Evolutionary conservation across 2,797 vertebrate species (phyloP), one percentile per base, ranked within the genome.

Genomic region (Leuciscus waleckii): DNA sequence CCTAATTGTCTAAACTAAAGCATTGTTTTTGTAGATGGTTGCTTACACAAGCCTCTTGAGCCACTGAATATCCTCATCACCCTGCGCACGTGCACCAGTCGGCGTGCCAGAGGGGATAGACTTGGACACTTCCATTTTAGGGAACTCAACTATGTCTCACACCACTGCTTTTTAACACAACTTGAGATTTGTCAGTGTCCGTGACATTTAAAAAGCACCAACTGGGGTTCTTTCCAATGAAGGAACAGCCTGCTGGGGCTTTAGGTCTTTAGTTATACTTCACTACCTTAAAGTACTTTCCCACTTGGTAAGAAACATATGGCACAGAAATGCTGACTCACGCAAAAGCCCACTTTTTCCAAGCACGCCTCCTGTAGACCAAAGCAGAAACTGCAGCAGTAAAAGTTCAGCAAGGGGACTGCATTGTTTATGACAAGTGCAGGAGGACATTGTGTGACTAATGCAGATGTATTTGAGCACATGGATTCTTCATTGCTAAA

Each of bases 1-100:
- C 58, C 86, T 88, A 58, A 80, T 84, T 63, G 85, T 90, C 90
- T 81, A 81, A 88, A 89, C 90, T 81, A 82, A 88, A 88, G 82
- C 88, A 86, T 87, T 85, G 49, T 43, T 82, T 82, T 63, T 83
- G 23, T 73, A 70, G 84, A 51, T 51, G 69, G 26, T 71, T 79
- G 61, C 81, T 80, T 61, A 86, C 58, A 71, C 61, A 83, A 84
- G 58, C 71, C 71, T 82, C 82, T 87, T 83, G 86, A 85, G 84
- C 58, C 21, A 54, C 19, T 71, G 70, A 80, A 86, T 56, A 81
- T 74, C 87, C 37, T 69, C 82, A 13, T 56, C 69, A 91, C 82
- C 86, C 88, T 88, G 75, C 67, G 56, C 14, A 65, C 67, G 4
- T 87, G 43, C 32, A 17, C 39, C 13, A 39, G 35, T 54, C 21